Base-by-base conservation (phyloP, 2,888 invertebrate genomes). In the Morpho deidamia region DNA sequence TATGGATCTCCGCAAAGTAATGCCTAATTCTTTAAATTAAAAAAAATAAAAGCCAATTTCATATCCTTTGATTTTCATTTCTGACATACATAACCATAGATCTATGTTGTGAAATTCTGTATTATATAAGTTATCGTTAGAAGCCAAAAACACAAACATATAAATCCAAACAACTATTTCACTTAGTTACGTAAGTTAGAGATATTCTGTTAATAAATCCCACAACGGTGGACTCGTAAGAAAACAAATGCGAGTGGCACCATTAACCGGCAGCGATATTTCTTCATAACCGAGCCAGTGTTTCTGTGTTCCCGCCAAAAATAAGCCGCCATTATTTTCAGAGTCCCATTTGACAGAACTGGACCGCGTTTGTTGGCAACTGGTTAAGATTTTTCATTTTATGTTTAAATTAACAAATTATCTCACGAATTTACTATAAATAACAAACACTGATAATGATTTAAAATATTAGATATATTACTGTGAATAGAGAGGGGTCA, bases 251-350 rank as follows among this genome's bases (percentile, higher is more conserved):
- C 63, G 62, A 62, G 64, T 62, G 46, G 46, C 60, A 59, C 64
- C 63, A 66, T 70, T 70, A 71, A 70, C 62, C 63, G 56, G 55
- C 58, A 51, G 62, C 70, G 55, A 74, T 76, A 73, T 78, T 75
- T 78, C 73, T 77, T 74, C 69, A 71, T 71, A 74, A 73, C 67
- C 33, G 34, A 48, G 69, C 72, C 72, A 70, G 71, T 71, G 71
- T 62, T 58, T 61, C 51, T 75, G 74, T 68, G 70, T 80, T 81
- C 70, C 78, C 80, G 77, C 81, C 83, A 71, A 81, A 84, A 85
- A 87, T 85, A 85, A 77, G 72, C 75, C 65, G 74, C 72, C 77
- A 83, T 83, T 83, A 83, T 72, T 84, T 80, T 76, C 69, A 70
- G 45, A 71, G 68, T 71, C 69, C 63, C 71, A 66, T 80, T 83